Conservation (phyloP, 2,888 invertebrate genomes). For the Ariolimax columbianus region DNA sequence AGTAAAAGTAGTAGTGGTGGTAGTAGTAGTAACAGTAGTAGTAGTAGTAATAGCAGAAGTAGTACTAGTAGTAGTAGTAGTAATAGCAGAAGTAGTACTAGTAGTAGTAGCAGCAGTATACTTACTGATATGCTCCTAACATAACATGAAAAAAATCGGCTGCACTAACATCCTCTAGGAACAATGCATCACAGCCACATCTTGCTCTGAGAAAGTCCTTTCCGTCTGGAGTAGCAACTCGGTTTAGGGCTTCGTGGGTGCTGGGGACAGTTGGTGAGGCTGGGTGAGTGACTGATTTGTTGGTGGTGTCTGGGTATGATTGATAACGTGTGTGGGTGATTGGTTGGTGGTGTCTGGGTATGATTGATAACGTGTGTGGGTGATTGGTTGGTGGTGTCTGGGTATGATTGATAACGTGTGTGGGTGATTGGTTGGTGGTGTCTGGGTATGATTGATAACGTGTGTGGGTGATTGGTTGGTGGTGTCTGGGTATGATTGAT, state of each 20-base stretch:
- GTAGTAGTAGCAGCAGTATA: conserved; percentile 7
- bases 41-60: neutral
- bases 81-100: neutral
- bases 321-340: no score
- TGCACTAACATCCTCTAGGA: neutral
- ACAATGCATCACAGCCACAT: neutral
- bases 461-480: no score
- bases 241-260: neutral
- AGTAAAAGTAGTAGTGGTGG: neutral
- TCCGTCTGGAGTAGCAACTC: neutral
- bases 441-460: no score
- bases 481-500: no score
- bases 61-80: neutral
- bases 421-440: no score
- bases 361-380: no score
- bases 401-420: no score
- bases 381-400: no score
- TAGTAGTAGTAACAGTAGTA: neutral
- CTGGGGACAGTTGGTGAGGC: no score
- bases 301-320: no score
- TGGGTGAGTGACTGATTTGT: no score
- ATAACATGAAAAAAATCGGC: neutral
- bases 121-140: neutral
- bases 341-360: no score
- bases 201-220: neutral